Evolutionary conservation across 2,113 vertebrate species (phyloP), one percentile per base, ranked within the genome.

Genomic region (Pseudopipra pipra): DNA sequence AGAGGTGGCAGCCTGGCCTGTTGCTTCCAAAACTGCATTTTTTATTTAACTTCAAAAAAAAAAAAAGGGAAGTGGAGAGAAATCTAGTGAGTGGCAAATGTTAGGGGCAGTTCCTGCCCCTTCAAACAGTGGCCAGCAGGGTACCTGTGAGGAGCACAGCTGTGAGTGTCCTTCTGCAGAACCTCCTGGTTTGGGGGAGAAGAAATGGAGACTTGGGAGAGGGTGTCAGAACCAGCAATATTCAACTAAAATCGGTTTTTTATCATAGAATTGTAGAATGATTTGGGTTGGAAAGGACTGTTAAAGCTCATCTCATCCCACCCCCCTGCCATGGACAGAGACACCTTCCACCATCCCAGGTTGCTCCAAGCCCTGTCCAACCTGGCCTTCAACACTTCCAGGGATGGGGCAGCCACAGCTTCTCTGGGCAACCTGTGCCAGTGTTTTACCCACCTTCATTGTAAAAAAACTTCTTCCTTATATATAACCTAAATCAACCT

Each of bases 361-460:
- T 0, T 41, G n/a, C 39, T 68, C 70, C 87, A 2, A 82, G 17
- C 39, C 47, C 23, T 0, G 0, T 41, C 71, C 61, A 75, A 0
- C 39, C 54, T 67, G 70, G 39, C 28, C 62, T 68, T 11, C 63
- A 47, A 0, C 55, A 55, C 41, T 55, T 0, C 41, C 71, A 83
- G 63, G 71, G 55, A 62, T 43, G 55, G 41, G 17, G 25, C 54
- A 76, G 41, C 47, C 79, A 6, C 63, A 62, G 71, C 55, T 83
- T 0, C 87, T 63, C 41, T 76, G 71, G 47, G 1, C 3, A 67
- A 0, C 1, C 25, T 55, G n/a, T 62, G 14, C 21, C 25, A 7
- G 17, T 31, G 30, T 27, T 55, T 76, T 16, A 27, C 17, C 17
- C 14, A 43, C 9, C 25, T 23, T 52, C 25, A 55, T 6, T 41